Evolutionary conservation across 2,888 invertebrate species (phyloP).

Genomic region (Leptinotarsa peninsularis): DNA sequence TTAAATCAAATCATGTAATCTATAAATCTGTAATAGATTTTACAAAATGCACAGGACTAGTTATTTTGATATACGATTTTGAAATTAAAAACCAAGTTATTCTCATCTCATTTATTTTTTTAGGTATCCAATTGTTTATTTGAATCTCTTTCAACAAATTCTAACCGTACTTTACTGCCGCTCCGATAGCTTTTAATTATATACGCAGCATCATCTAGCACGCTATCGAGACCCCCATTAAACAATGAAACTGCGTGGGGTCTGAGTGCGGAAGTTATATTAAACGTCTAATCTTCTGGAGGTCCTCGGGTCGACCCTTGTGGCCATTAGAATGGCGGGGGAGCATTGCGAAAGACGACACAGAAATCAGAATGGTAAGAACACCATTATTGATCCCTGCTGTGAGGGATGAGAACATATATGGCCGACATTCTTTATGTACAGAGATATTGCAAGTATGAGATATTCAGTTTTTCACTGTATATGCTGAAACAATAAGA

Average conservation of each 20-base stretch:
- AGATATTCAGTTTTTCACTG: background rate
- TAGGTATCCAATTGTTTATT: too few relatives aligned
- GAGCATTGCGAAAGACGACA: slow-evolving; percentile 27
- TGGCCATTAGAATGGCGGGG: slow-evolving; percentile 32
- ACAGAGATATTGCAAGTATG: background rate
- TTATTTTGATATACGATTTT: too few relatives aligned
- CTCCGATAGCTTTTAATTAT: slow-evolving; percentile 35
- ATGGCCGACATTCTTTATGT: background rate
- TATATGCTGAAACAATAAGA: background rate
- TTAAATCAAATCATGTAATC: too few relatives aligned
- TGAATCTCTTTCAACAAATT: background rate
- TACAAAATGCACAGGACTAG: too few relatives aligned
- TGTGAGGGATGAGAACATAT: background rate
- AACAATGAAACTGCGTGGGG: slow-evolving; percentile 47
- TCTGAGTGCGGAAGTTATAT: slow-evolving; percentile 45
- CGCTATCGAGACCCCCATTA: slow-evolving; percentile 37
- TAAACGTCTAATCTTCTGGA: slow-evolving; percentile 41
- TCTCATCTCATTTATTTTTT: too few relatives aligned
- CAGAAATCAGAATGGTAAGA: slow-evolving; percentile 11
- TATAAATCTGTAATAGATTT: too few relatives aligned
- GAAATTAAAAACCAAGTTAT: too few relatives aligned
- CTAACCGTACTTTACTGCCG: slow-evolving; percentile 25
- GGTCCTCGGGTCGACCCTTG: slow-evolving; percentile 35
- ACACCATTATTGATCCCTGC: slow-evolving; percentile 7
- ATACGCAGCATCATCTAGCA: slow-evolving; percentile 34